Evolutionary conservation across 1,140 invertebrate species (phyloP).

Genomic region (Thaumatotibia leucotreta): DNA sequence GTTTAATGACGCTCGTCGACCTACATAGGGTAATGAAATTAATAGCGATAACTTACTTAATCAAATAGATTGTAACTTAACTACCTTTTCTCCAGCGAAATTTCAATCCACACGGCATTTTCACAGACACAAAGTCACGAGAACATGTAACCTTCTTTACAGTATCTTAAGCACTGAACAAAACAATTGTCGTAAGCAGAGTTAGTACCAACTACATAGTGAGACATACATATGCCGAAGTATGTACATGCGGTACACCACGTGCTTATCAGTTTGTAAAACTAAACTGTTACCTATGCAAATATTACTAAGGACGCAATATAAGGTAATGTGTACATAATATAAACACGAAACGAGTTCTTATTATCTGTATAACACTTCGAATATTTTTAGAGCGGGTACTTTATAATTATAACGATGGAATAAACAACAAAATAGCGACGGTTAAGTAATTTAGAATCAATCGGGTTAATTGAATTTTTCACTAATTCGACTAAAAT

Average conservation of each 20-base stretch:
- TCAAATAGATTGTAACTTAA: background rate
- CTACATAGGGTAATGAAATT: background rate
- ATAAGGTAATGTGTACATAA: background rate
- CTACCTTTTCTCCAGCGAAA: constrained; percentile 56
- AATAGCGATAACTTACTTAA: background rate
- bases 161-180: constrained; percentile 60
- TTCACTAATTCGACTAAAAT: background rate
- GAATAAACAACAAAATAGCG: background rate
- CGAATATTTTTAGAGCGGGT: background rate
- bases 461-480: background rate
- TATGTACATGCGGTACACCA: constrained; percentile 38
- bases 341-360: background rate
- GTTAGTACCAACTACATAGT: constrained; percentile 23
- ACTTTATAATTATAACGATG: background rate
- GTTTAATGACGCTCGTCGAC: background rate
- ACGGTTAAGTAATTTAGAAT: background rate
- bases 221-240: background rate
- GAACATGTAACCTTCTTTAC: constrained; percentile 49
- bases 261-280: constrained; percentile 53
- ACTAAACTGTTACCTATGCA: constrained; percentile 2
- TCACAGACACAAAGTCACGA: constrained; percentile 36
- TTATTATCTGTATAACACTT: background rate
- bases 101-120: constrained; percentile 61
- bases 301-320: background rate
- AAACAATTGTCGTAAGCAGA: constrained; percentile 46